These are phyloP conservation scores for Momotus momota DNA, from an alignment of 2,797 vertebrate species.

Conservation along the genomic window DNA sequence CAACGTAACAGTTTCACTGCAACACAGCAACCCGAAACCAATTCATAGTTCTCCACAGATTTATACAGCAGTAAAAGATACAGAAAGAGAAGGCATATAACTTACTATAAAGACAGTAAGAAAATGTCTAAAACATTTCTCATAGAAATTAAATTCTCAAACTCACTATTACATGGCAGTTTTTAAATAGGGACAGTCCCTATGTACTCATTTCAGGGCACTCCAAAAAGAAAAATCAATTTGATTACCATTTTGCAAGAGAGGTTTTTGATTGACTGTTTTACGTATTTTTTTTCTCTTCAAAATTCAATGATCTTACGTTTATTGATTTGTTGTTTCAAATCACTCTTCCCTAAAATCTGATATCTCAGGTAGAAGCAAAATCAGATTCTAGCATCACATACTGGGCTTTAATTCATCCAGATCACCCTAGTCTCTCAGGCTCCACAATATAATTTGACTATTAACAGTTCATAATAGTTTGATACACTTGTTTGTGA, in stretches of 20 bases:
- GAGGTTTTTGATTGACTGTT: background rate
- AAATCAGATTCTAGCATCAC: background rate
- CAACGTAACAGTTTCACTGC: background rate
- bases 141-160: conserved; percentile 8
- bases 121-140: conserved; percentile 2
- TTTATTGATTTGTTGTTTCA: background rate
- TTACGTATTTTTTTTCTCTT: background rate
- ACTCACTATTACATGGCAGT: background rate
- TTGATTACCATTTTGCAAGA: background rate
- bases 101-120: background rate
- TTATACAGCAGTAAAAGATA: background rate
- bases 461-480: background rate
- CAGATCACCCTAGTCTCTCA: background rate
- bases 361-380: background rate
- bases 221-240: background rate
- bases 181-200: background rate
- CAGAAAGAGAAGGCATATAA: background rate
- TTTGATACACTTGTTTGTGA: background rate
- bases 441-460: background rate
- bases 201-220: background rate
- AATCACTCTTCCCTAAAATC: background rate
- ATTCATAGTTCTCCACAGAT: conserved; percentile 1
- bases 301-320: background rate
- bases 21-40: background rate
- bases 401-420: background rate